Base-by-base conservation (phyloP, 64 coral and sea anemone genomes). In the Actinia equina region DNA sequence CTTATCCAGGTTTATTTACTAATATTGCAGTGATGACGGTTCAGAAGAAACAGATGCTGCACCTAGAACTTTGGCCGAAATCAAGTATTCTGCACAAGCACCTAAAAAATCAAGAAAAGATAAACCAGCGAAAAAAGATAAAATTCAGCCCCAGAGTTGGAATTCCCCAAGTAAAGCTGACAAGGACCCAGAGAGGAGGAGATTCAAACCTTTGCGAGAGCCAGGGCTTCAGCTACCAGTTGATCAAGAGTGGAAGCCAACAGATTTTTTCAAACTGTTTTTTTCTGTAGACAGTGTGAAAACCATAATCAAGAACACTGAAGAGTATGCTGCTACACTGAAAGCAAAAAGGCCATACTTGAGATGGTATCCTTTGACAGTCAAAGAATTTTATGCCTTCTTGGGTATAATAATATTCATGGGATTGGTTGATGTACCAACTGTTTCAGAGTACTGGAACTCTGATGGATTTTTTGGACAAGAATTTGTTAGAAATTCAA, bases 341-440 rank as follows among this genome's bases (percentile, higher is more conserved):
- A 85, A 90, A 43, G 70, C 51, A 90, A 85, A 85, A 67, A 64
- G 65, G 16, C 64, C 65, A 59, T 90, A 81, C 27, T 90, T 90
- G 71, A 55, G 20, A 22, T 91, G 89, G 83, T 63, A 85, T 84
- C 83, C 55, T 12, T 9, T 91, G 17, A 86, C 52, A 77, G 71
- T 56, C 59, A 91, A 91, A 44, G 89, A 86, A 86, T 86, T 85
- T 77, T 86, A 78, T 25, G 83, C 82, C 77, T 71, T 85, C 71
- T 44, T 90, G 27, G 82, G 62, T 22, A 59, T 90, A 85, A 85
- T 90, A 14, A 85, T 90, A 42, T 90, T 90, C 58, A 84, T 84
- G 83, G 89, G 89, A 61, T 85, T 91, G 89, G 89, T 91, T 86
- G 89, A 87, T 44, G 89, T 87, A 45, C 84, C 89, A 53, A 63